phyloP scores from a whole-genome alignment of 2,888 invertebrate species.

The Tineola bisselliella region DNA sequence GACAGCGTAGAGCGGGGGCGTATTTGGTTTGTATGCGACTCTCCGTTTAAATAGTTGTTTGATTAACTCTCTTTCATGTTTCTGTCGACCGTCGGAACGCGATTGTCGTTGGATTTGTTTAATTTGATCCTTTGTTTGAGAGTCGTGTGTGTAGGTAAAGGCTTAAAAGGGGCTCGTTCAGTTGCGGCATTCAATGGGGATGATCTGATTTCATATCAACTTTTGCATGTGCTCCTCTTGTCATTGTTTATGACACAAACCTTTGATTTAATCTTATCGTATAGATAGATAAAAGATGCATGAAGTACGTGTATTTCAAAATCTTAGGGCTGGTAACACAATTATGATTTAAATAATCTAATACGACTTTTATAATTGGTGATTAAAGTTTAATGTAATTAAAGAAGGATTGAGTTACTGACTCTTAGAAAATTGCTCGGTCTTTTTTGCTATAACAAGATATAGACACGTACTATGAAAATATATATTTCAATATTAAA shows the following conservation, averaged over 20 bases:
- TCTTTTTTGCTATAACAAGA: no score
- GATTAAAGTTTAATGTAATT: no score
- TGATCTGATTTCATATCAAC: slow-evolving; percentile 43
- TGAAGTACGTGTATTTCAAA: no score
- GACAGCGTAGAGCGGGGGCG: slow-evolving; percentile 46
- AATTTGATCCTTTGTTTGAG: slow-evolving; percentile 65
- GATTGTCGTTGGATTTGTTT: slow-evolving; percentile 63
- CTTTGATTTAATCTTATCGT: neutral
- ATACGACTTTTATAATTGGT: no score
- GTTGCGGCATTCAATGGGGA: slow-evolving; percentile 32
- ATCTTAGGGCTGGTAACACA: no score
- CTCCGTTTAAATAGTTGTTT: slow-evolving; percentile 48
- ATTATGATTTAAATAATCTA: no score
- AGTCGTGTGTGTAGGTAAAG: slow-evolving; percentile 51
- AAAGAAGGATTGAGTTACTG: no score
- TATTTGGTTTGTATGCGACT: slow-evolving; percentile 30
- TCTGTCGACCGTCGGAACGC: slow-evolving; percentile 41
- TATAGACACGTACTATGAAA: no score
- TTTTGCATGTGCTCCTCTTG: neutral
- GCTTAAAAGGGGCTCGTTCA: slow-evolving; percentile 36
- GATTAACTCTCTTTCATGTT: slow-evolving; percentile 66
- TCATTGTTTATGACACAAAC: neutral
- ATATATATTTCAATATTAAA: no score
- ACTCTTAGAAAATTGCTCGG: no score
- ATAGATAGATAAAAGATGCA: neutral